These are phyloP conservation scores for Turritopsis rubra DNA, from an alignment of 30 jellyfish, hydroid and myxozoan species.

Conservation along the genomic window DNA sequence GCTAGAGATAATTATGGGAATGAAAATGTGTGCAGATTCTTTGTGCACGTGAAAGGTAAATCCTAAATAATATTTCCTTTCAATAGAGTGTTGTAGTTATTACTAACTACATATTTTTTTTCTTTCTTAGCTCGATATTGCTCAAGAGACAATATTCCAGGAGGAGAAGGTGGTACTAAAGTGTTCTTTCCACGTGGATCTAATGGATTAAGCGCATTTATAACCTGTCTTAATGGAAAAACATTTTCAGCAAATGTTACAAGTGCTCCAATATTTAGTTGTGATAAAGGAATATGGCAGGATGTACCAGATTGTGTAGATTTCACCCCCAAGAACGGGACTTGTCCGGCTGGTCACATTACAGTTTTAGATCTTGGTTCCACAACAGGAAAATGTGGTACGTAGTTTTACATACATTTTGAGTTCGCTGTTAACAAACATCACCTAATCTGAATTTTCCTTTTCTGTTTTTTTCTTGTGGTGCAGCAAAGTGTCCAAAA, in stretches of 20 bases:
- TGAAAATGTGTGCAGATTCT: constrained; percentile 40
- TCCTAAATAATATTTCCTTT: not conserved
- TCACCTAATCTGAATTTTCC: not conserved
- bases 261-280: constrained; percentile 24
- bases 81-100: not conserved
- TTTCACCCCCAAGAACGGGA: constrained; percentile 28
- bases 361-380: constrained; percentile 19
- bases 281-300: constrained; percentile 23
- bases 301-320: constrained; percentile 66
- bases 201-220: constrained; percentile 11
- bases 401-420: constrained; percentile 10
- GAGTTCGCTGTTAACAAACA: not conserved
- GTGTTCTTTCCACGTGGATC: not conserved
- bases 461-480: no score
- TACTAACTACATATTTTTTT: not conserved
- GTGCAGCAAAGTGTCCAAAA: constrained; percentile 52
- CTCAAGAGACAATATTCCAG: constrained; percentile 40
- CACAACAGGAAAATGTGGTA: constrained; percentile 57
- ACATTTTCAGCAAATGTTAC: constrained; percentile 24
- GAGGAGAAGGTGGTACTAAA: constrained; percentile 44
- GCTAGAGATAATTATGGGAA: constrained; percentile 61
- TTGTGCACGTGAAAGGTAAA: constrained; percentile 51
- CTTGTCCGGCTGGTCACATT: constrained; percentile 63
- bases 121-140: constrained; percentile 61
- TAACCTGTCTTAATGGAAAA: constrained; percentile 39